Percentiles rank a stretch among this genome's conserved stretches.
phyloP scores from a whole-genome alignment of 2,113 vertebrate genomes.

The Myrmecophaga tridactyla region DNA sequence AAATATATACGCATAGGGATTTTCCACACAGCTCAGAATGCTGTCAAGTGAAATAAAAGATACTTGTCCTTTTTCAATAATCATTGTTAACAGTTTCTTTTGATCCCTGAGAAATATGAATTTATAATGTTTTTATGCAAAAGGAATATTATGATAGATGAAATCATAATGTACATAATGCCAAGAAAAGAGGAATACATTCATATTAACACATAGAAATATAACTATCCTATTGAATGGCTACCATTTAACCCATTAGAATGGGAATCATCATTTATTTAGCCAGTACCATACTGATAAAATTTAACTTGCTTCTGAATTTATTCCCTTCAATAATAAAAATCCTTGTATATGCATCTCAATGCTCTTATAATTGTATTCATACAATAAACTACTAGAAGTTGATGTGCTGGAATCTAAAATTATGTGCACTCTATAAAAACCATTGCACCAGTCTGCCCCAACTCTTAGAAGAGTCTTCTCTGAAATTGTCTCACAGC shows the following conservation, averaged over 20 bases:
- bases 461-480: not conserved
- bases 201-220: not conserved
- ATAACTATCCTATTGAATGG: not conserved
- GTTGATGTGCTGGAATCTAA: not conserved
- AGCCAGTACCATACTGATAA: not conserved
- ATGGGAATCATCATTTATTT: not conserved
- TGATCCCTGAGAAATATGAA: not conserved
- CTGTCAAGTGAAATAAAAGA: not conserved
- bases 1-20: not conserved
- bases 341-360: not conserved
- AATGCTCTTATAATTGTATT: not conserved
- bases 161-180: not conserved
- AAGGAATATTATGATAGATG: not conserved
- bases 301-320: not conserved
- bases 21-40: not conserved
- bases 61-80: not conserved
- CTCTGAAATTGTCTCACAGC: not conserved
- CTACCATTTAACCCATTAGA: not conserved
- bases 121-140: not conserved
- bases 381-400: not conserved
- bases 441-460: fast-evolving
- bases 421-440: not conserved
- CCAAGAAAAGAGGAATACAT: not conserved
- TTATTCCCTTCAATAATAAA: not conserved
- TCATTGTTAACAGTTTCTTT: not conserved